A percentile compares a stretch with the other conserved stretches of the same genome.
These are phyloP conservation scores for Potamilus streckersoni DNA, from an alignment of 1,140 invertebrate species.

Conservation along the genomic window DNA sequence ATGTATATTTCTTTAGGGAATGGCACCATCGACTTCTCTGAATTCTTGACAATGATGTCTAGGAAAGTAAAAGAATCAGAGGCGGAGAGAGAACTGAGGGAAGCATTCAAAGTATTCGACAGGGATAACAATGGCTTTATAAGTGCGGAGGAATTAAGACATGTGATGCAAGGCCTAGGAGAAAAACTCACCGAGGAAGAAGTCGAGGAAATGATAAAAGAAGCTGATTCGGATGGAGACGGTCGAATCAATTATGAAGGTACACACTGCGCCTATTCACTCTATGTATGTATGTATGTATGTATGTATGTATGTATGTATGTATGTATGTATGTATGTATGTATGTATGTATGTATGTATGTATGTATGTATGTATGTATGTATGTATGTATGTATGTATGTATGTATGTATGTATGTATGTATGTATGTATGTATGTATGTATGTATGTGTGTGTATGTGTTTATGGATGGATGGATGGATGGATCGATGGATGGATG, in stretches of 20 bases:
- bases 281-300: no score
- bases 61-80: slow-evolving; percentile 99
- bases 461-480: no score
- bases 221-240: not conserved
- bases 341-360: no score
- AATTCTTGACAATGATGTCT: slow-evolving; percentile 94
- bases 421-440: no score
- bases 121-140: slow-evolving; percentile 13
- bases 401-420: no score
- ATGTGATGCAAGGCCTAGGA: not conserved
- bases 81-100: slow-evolving; percentile 97
- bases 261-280: not conserved
- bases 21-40: slow-evolving; percentile 98
- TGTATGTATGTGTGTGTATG: no score
- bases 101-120: slow-evolving; percentile 27
- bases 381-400: no score
- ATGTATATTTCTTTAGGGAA: slow-evolving; percentile 77
- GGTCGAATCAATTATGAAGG: slow-evolving; percentile 1
- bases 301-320: no score
- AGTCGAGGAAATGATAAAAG: not conserved
- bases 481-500: no score
- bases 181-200: slow-evolving; percentile 1
- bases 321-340: no score
- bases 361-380: no score
- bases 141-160: not conserved